These are phyloP conservation scores for Mimachlamys varia DNA, from an alignment of 2,888 invertebrate species.

Conservation along the genomic window DNA sequence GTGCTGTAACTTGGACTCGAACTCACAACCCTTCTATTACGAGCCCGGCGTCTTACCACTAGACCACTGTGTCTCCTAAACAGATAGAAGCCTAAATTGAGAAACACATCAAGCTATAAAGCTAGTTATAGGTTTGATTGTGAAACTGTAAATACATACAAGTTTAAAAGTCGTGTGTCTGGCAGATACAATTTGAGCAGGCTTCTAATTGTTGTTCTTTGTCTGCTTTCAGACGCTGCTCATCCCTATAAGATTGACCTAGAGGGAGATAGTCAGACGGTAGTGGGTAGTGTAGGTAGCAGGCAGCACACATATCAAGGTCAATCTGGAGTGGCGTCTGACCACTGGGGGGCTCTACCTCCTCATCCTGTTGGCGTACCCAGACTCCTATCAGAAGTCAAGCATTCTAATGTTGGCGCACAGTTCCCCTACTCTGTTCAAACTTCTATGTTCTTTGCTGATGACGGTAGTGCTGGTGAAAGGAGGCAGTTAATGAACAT, in stretches of 20 bases:
- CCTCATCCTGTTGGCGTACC: conserved; percentile 1
- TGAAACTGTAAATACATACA: background rate
- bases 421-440: background rate
- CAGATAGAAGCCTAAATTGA: no score
- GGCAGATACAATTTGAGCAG: background rate
- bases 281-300: conserved; percentile 23
- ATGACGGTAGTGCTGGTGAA: background rate
- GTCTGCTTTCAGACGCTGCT: conserved; percentile 27
- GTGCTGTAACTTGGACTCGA: no score
- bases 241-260: conserved; percentile 12
- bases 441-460: background rate
- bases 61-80: no score
- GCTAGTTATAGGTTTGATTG: background rate
- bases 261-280: background rate
- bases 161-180: background rate
- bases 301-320: background rate
- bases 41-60: no score
- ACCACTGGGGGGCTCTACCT: background rate
- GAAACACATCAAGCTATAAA: background rate
- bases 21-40: no score
- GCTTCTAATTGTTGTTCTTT: conserved; percentile 14
- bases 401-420: background rate
- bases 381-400: background rate
- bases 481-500: background rate
- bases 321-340: background rate